Evolutionary conservation across 2,113 vertebrate species (phyloP).

Genomic region (Tachysurus fulvidraco): DNA sequence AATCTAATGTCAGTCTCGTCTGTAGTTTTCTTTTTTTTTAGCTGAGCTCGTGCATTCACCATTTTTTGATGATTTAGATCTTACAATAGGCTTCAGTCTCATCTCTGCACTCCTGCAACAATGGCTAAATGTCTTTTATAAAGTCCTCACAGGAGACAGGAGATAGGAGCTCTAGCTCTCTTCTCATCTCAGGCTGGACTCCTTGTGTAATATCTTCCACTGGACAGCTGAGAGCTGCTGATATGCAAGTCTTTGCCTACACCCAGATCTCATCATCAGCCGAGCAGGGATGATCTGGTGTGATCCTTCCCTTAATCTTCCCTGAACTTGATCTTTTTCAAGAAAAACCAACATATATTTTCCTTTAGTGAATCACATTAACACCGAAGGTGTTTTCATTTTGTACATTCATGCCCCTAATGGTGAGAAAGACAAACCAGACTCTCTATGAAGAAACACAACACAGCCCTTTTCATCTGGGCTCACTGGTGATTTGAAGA

Average conservation of each 20-base stretch:
- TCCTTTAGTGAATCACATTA: neutral
- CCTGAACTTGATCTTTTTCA: neutral
- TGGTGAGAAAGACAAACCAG: neutral
- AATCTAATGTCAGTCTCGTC: neutral
- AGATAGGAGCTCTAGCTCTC: conserved; percentile 41
- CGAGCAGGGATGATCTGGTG: neutral
- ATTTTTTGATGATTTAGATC: conserved; percentile 46
- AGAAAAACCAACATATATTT: neutral
- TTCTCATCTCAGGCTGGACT: conserved; percentile 31
- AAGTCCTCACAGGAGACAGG: conserved; percentile 43
- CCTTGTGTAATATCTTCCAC: conserved; percentile 20
- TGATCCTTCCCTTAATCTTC: neutral
- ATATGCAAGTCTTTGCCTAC: conserved; percentile 27
- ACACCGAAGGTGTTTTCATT: neutral
- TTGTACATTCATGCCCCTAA: neutral
- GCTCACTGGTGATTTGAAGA: conserved; percentile 70
- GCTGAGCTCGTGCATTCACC: conserved; percentile 4
- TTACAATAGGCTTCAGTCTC: conserved; percentile 43
- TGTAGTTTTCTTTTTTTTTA: conserved; percentile 13
- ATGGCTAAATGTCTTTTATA: conserved; percentile 48
- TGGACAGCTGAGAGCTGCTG: conserved; percentile 51
- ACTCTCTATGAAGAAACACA: conserved; percentile 58
- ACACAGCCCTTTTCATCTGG: conserved; percentile 59
- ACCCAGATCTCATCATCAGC: conserved; percentile 9
- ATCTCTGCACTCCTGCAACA: conserved; percentile 23